A percentile compares a stretch with the other conserved stretches of the same genome.
Conservation (phyloP, 2,797 vertebrate species). For the Gastrophryne carolinensis region DNA sequence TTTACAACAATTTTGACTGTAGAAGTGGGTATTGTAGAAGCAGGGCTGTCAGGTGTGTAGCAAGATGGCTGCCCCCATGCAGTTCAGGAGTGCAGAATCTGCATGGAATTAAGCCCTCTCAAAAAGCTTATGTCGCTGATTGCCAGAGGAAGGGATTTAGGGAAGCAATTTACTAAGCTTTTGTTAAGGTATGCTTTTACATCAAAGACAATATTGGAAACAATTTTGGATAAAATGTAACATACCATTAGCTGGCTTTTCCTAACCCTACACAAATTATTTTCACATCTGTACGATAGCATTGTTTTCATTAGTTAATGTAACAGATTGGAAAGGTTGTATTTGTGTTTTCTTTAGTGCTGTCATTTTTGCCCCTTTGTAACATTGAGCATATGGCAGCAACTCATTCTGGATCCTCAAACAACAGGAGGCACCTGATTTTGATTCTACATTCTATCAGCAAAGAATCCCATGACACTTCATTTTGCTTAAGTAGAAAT, state of each 20-base stretch:
- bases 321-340: constrained; percentile 88
- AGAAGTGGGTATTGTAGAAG: no score
- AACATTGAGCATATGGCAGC: constrained; percentile 90
- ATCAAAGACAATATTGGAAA: no score
- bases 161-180: no score
- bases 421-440: constrained; percentile 85
- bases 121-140: no score
- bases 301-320: constrained; percentile 82
- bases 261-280: not conserved
- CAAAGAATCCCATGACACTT: constrained; percentile 77
- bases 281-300: not conserved
- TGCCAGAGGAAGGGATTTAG: no score
- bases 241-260: not conserved
- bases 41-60: no score
- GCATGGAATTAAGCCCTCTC: no score
- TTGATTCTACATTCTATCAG: constrained; percentile 85
- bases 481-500: constrained; percentile 74
- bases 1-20: no score
- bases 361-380: constrained; percentile 79
- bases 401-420: constrained; percentile 83
- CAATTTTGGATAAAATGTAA: no score
- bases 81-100: no score
- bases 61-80: no score
- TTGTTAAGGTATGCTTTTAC: no score
- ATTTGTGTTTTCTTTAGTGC: constrained; percentile 85